These are phyloP conservation scores for Amitus sp. DNA, from an alignment of 2,888 invertebrate species.

Conservation along the genomic window DNA sequence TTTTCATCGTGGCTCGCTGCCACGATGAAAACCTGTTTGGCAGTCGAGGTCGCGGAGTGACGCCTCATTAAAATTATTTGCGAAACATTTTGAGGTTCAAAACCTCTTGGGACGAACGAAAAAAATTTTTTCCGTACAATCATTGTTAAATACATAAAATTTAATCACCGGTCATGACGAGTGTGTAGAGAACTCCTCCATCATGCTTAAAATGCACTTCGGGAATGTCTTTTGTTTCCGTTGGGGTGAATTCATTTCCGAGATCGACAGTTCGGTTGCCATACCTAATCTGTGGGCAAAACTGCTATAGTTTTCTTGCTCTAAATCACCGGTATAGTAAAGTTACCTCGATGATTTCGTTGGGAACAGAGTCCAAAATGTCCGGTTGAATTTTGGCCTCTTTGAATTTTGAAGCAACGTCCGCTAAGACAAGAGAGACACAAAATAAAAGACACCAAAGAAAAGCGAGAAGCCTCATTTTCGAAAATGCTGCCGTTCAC, in stretches of 20 bases:
- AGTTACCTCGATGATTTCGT: conserved; percentile 56
- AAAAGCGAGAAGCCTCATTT: conserved; percentile 44
- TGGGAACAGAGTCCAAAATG: conserved; percentile 55
- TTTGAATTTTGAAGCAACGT: conserved; percentile 56
- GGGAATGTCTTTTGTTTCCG: conserved; percentile 55
- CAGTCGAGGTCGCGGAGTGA: no score
- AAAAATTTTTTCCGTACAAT: no score
- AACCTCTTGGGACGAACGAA: no score
- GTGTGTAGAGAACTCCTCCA: conserved; percentile 62
- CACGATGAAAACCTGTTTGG: no score
- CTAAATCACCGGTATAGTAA: not conserved
- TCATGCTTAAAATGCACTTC: conserved; percentile 62
- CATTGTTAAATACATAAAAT: not conserved
- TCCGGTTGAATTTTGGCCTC: conserved; percentile 58
- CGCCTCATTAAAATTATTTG: no score
- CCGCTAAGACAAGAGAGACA: conserved; percentile 32
- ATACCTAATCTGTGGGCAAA: conserved; percentile 54
- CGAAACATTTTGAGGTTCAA: no score
- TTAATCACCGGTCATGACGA: conserved; percentile 58
- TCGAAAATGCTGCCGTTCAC: conserved; percentile 11
- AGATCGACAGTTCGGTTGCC: conserved; percentile 53
- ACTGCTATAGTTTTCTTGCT: not conserved
- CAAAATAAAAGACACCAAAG: no score
- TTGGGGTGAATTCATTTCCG: conserved; percentile 59
- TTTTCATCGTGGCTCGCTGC: no score